Base-by-base conservation (phyloP, 2,888 invertebrate genomes). In the Pyrocoelia pectoralis region DNA sequence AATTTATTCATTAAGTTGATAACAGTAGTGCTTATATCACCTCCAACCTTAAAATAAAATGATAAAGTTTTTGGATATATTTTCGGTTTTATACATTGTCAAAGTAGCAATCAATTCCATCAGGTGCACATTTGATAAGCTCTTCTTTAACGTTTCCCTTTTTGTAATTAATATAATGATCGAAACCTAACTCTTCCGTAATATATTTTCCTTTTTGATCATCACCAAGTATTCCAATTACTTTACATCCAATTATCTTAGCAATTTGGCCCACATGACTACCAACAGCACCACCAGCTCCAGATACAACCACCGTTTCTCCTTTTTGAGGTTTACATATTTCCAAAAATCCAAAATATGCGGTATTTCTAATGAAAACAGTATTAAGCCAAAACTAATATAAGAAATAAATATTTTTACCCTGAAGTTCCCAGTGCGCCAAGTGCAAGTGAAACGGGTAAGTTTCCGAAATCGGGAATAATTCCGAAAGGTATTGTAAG, bases 261-360 rank as follows among this genome's bases (percentile, higher is more conserved):
- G 87, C 92, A 65, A 93, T 89, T 83, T 93, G 93, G n/a, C 92
- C 92, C 18, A 91, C 92, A 51, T 88, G 84, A 59, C 86, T 88
- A 3, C 93, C 93, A 9, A 93, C 92, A 28, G 92, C 92, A 15
- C 93, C 93, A 15, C 90, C 92, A 9, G 92, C 93, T 5, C 88
- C 88, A 17, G 87, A 88, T 1, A 93, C 86, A 0, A 89, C 88
- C 10, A 93, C 85, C 0, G 88, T 89, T 79, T 93, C 91, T 5
- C 90, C 91, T 5, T 84, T 71, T 79, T 90, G 88, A 1, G 92
- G 91, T 63, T 87, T 77, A 68, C 91, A 92, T 61, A 91, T 81
- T 70, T 92, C 89, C 65, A 88, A 78, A 8, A 93, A 81, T 0
- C 92, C 93, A 80, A 92, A 91, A 74, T 90, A 90, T 0, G 92